phyloP scores from a whole-genome alignment of 2,888 invertebrate genomes.

The Argyresthia albistria region DNA sequence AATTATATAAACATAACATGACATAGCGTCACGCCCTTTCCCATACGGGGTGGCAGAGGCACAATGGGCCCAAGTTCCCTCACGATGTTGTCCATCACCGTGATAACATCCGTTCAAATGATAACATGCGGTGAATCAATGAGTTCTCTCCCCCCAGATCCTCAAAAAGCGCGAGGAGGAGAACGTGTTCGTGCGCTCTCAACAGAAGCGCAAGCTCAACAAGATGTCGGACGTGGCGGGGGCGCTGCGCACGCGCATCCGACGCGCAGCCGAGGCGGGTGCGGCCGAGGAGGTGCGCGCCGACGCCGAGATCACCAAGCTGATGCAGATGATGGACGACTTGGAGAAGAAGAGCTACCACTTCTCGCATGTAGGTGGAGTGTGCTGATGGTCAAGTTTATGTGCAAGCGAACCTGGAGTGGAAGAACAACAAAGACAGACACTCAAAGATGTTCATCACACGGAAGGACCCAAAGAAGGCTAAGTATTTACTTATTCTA shows the following conservation, averaged over 20 bases:
- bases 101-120: too few species aligned
- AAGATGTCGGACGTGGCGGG: constrained; percentile 83
- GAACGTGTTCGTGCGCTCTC: constrained; percentile 82
- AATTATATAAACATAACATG: too few species aligned
- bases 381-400: neutral
- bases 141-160: constrained; percentile 51
- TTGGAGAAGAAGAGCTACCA: constrained; percentile 79
- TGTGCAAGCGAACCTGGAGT: too few species aligned
- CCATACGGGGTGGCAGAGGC: too few species aligned
- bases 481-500: too few species aligned
- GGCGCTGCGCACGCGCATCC: constrained; percentile 75
- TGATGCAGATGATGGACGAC: constrained; percentile 77
- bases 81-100: too few species aligned
- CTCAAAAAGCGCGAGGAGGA: constrained; percentile 91
- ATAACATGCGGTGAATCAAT: too few species aligned
- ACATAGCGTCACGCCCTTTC: too few species aligned
- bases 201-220: constrained; percentile 83
- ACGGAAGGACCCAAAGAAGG: too few species aligned
- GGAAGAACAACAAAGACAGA: too few species aligned
- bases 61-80: too few species aligned
- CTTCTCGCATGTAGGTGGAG: constrained; percentile 74
- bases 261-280: constrained; percentile 76
- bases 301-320: constrained; percentile 76
- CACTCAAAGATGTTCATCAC: too few species aligned
- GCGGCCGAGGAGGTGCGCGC: constrained; percentile 77